Evolutionary conservation across 2,113 vertebrate genomes (phyloP).

Genomic region (Accipiter cooperii): DNA sequence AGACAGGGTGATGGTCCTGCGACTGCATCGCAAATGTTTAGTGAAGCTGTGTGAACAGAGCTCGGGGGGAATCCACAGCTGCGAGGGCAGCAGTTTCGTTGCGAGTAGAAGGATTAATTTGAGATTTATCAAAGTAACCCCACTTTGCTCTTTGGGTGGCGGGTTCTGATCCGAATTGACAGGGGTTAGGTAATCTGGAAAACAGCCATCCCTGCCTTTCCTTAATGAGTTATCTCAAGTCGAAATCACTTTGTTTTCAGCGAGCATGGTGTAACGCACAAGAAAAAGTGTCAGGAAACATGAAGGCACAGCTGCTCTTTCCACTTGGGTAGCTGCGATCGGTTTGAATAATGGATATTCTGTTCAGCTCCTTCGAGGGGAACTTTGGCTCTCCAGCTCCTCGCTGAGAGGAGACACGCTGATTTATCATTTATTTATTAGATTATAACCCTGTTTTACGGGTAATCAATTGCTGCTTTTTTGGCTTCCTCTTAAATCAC

Average conservation of each 20-base stretch:
- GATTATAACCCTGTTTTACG: neutral
- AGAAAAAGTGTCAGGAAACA: constrained; percentile 15
- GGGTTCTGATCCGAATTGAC: neutral
- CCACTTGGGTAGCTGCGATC: neutral
- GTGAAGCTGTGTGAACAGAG: neutral
- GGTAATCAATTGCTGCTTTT: constrained; percentile 49
- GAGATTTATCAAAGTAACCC: neutral
- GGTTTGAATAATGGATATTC: constrained; percentile 27
- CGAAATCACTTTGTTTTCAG: neutral
- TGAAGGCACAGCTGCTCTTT: constrained; percentile 41
- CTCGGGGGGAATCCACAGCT: neutral
- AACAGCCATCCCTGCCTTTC: neutral
- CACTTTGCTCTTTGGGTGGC: neutral
- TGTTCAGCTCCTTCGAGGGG: neutral
- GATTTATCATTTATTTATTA: constrained; percentile 63
- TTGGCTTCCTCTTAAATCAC: neutral
- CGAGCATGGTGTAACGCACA: neutral
- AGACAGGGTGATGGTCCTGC: neutral
- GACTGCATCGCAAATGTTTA: fast-evolving
- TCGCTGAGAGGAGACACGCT: neutral
- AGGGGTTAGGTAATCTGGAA: neutral
- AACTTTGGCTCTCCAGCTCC: neutral
- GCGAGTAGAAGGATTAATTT: neutral
- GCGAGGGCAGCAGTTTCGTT: neutral
- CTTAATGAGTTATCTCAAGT: neutral